Evolutionary conservation across 2,888 invertebrate species (phyloP), one percentile per base, ranked within the genome.

Genomic region (Cephus nigrinus): DNA sequence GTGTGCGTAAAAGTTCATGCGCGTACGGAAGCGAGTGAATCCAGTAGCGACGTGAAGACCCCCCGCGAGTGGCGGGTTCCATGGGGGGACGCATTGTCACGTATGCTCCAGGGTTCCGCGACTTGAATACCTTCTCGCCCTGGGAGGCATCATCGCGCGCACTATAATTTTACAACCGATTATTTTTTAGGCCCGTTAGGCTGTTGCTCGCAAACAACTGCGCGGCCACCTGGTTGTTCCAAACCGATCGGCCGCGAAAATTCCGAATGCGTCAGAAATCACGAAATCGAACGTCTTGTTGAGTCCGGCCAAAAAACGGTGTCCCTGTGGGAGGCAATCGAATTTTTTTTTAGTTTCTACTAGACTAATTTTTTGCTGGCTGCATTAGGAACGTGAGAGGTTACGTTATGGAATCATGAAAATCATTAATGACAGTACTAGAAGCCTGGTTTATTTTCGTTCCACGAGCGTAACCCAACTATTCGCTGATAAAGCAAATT

Each of bases 61-160:
- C 91, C 91, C 91, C 90, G 88, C 87, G 87, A 89, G 80, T 85
- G 82, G 79, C 82, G 84, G 80, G 83, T 85, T 79, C 85, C 83
- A 80, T 83, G 84, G 87, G 86, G 87, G 86, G 88, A 31, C 84
- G 87, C 88, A 90, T 91, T 91, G 91, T 91, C 89, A 87, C 88
- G 86, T 85, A 84, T 84, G 81, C 87, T 84, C 86, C 87, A 87
- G 89, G 89, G 88, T 87, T 87, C 87, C 85, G 82, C 80, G 78
- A 77, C 77, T 82, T 82, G 87, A 90, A 90, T 90, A 83, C 86
- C 83, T 84, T 81, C 84, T 86, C 89, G 85, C 90, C 86, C 90
- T 90, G 90, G 90, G 91, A 90, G 90, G 90, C 88, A 89, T 88
- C 89, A 87, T 89, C 89, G 87, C 90, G 88, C 86, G 86, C 90